These are phyloP conservation scores for Mesaphorura yosii DNA, from an alignment of 1,140 invertebrate genomes.

Conservation along the genomic window DNA sequence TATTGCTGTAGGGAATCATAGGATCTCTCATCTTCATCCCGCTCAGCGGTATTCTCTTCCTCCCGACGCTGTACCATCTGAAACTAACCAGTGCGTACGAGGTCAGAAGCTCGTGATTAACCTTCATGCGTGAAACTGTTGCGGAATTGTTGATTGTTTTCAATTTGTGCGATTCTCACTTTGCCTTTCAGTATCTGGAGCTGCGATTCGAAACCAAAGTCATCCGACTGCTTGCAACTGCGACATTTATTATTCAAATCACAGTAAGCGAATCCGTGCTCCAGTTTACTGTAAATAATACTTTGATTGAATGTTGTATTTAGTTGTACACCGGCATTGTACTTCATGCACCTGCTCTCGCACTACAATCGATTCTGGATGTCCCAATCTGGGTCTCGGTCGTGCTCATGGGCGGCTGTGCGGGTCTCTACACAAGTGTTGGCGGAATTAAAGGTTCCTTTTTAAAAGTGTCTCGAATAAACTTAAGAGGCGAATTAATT, in stretches of 20 bases:
- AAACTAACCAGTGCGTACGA: conserved; percentile 29
- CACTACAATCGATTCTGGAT: conserved; percentile 63
- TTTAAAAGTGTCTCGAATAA: too few species aligned
- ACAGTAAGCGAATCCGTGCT: too few species aligned
- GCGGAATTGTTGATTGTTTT: too few species aligned
- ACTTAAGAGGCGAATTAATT: too few species aligned
- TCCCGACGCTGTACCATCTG: conserved; percentile 27
- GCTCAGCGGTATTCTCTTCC: conserved; percentile 21
- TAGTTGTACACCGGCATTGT: conserved; percentile 24
- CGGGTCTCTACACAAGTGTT: conserved; percentile 61
- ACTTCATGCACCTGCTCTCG: conserved; percentile 40
- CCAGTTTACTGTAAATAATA: too few species aligned
- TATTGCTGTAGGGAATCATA: too few species aligned
- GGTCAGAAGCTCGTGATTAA: too few species aligned
- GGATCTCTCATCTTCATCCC: conserved; percentile 25
- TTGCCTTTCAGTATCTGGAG: conserved; percentile 66
- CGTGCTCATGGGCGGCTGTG: conserved; percentile 55
- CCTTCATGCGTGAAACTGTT: too few species aligned
- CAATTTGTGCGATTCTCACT: too few species aligned
- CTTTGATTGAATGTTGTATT: too few species aligned
- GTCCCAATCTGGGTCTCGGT: conserved; percentile 70
- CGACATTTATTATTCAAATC: conserved; percentile 57
- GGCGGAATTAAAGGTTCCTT: conserved; percentile 36
- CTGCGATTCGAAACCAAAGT: conserved; percentile 64
- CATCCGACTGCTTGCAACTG: conserved; percentile 62